Evolutionary conservation across 2,797 vertebrate species (phyloP).

Genomic region (Nasua narica): DNA sequence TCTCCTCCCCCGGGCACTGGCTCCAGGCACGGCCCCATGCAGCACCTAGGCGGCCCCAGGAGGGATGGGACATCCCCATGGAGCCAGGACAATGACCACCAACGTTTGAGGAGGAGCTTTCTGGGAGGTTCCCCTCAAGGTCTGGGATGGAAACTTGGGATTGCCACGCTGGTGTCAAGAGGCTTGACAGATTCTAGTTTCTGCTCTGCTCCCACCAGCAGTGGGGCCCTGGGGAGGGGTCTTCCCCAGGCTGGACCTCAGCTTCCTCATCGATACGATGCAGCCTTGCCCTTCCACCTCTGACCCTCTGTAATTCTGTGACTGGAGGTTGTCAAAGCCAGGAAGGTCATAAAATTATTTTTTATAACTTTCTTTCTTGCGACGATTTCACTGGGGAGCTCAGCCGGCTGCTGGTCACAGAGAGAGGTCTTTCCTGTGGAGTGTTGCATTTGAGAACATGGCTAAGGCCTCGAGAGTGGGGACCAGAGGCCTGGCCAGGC

Average conservation of each 20-base stretch:
- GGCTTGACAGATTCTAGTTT: neutral
- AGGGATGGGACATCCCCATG: neutral
- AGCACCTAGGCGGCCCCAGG: neutral
- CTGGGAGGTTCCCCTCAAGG: neutral
- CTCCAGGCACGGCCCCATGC: neutral
- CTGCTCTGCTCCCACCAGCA: neutral
- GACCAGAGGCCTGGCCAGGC: neutral
- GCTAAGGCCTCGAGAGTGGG: neutral
- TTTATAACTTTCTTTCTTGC: neutral
- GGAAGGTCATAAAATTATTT: neutral
- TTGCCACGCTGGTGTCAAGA: neutral
- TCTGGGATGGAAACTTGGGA: neutral
- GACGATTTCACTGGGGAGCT: neutral
- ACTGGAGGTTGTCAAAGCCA: neutral
- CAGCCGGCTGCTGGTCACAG: neutral
- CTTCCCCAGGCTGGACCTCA: neutral
- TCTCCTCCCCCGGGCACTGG: neutral
- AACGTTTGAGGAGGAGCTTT: neutral
- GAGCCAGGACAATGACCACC: neutral
- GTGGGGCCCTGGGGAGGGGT: neutral
- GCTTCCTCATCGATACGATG: neutral
- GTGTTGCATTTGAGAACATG: neutral
- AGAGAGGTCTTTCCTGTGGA: neutral
- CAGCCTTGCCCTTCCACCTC: neutral
- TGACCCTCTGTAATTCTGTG: neutral